Evolutionary conservation across 23 tunicate species (phyloP).

Genomic region (Halocynthia roretzi): DNA sequence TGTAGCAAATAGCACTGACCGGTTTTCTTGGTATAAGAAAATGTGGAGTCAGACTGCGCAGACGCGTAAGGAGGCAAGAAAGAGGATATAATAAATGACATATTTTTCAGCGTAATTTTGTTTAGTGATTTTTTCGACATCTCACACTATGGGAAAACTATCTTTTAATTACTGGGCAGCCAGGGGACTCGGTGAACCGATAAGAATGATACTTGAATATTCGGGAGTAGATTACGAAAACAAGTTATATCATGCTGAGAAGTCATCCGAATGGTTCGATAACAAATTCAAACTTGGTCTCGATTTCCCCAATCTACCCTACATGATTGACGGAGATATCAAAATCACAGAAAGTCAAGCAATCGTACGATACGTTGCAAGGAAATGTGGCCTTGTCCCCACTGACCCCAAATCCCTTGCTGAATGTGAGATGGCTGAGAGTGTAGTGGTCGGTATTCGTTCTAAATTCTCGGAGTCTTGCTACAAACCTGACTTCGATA

Average conservation of each 20-base stretch:
- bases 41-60: too few relatives aligned
- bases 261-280: slow-evolving; percentile 6
- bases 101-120: too few relatives aligned
- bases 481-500: slow-evolving; percentile 8
- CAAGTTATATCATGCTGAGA: slow-evolving; percentile 8
- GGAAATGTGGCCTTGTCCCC: slow-evolving; percentile 24
- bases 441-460: slow-evolving; percentile 27
- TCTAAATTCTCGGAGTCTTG: background rate
- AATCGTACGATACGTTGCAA: slow-evolving; percentile 34
- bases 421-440: slow-evolving; percentile 32
- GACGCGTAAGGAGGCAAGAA: too few relatives aligned
- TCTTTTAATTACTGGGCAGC: slow-evolving; percentile 33
- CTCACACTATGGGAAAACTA: slow-evolving; percentile 10
- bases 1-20: too few relatives aligned
- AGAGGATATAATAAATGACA: too few relatives aligned
- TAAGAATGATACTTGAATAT: slow-evolving; percentile 37
- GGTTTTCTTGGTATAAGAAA: too few relatives aligned
- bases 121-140: too few relatives aligned
- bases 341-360: slow-evolving; percentile 29
- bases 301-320: slow-evolving; percentile 62
- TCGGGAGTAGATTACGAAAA: slow-evolving; percentile 33
- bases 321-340: slow-evolving; percentile 52
- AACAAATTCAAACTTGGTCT: slow-evolving; percentile 23
- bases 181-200: slow-evolving; percentile 22
- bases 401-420: background rate